A percentile compares a stretch with the other conserved stretches of the same genome.
phyloP scores from a whole-genome alignment of 2,113 vertebrate species.

The sheep (Ovis aries) region DNA sequence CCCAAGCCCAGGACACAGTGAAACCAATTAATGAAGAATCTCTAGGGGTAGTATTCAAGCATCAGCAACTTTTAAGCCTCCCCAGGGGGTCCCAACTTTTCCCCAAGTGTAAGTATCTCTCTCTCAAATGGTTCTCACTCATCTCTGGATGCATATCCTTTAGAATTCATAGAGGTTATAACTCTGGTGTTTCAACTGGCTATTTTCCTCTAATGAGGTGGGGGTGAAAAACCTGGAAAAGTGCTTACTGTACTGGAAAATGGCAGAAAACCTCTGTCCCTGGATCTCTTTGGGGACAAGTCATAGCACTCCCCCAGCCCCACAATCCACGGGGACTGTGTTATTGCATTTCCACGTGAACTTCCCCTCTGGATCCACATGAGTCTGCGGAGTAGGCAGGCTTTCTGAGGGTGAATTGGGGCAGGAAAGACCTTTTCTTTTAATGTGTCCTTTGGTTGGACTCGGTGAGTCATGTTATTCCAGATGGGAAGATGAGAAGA shows the following conservation, averaged over 20 bases:
- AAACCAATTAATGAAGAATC: slow-evolving; percentile 34
- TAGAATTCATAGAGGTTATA: not conserved
- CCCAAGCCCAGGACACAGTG: not conserved
- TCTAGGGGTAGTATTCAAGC: not conserved
- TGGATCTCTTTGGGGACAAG: not conserved
- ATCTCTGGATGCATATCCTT: not conserved
- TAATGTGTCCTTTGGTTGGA: not conserved
- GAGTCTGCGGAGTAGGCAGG: not conserved
- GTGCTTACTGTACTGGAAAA: not conserved
- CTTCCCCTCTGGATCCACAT: not conserved
- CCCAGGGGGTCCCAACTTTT: not conserved
- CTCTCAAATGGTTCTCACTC: not conserved
- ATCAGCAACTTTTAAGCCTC: slow-evolving; percentile 5
- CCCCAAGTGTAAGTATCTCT: not conserved
- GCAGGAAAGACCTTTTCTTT: not conserved
- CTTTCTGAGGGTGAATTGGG: not conserved
- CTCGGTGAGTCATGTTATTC: not conserved
- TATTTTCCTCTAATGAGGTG: not conserved
- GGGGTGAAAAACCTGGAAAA: not conserved
- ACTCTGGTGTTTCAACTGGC: not conserved
- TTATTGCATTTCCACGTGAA: not conserved
- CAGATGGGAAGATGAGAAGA: not conserved
- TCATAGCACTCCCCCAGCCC: not conserved
- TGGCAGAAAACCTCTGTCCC: not conserved
- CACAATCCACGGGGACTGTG: not conserved